These are phyloP conservation scores for Sinodicranocentrus sp. DNA, from an alignment of 2,888 invertebrate species.

Conservation along the genomic window DNA sequence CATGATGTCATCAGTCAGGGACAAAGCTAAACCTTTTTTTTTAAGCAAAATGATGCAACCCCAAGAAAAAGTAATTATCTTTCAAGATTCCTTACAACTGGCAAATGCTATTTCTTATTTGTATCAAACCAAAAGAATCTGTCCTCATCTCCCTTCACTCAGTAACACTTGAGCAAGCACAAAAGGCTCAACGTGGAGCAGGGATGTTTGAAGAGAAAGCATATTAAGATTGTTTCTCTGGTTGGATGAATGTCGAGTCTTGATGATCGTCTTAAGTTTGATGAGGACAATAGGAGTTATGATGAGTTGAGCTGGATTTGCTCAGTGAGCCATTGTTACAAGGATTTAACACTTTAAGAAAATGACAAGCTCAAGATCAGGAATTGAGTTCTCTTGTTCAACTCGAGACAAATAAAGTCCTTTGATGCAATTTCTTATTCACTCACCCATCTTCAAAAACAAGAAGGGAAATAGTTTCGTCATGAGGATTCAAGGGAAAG, in stretches of 20 bases:
- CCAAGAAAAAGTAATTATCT: no score
- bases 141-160: no score
- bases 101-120: no score
- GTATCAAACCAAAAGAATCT: no score
- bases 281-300: conserved; percentile 13
- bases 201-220: no score
- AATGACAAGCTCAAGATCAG: conserved; percentile 39
- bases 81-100: no score
- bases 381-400: conserved; percentile 53
- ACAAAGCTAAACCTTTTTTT: no score
- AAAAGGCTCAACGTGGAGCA: no score
- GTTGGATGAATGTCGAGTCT: neutral
- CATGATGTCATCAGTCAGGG: no score
- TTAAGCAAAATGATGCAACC: no score
- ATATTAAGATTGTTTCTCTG: no score
- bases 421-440: neutral
- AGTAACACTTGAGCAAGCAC: no score
- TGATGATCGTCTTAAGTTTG: neutral
- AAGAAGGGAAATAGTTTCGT: neutral
- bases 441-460: neutral
- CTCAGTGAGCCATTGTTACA: conserved; percentile 47
- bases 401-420: conserved; percentile 43
- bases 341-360: conserved; percentile 34
- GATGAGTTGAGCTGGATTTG: conserved; percentile 61
- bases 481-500: neutral